Base-by-base conservation (phyloP, 2,888 invertebrate species). In the Drymonia ruficornis region DNA sequence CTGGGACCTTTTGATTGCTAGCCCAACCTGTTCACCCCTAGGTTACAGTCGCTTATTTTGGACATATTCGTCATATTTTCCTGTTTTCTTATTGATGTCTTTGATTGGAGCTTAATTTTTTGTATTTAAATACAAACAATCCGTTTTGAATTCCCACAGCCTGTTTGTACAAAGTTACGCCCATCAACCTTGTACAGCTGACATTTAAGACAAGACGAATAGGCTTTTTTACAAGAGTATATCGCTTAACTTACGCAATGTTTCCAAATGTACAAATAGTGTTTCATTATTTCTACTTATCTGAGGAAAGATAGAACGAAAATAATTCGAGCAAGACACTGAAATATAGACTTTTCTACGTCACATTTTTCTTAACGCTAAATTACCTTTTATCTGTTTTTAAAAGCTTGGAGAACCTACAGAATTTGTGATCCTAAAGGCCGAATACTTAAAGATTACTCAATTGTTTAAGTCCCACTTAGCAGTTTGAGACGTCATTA, bases 281-380 rank as follows among this genome's bases (percentile, higher is more conserved):
- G 43, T 43, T 43, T 43, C 43, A 43, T 43, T 43, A 43, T 43
- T 43, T 43, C 43, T 23, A 19, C 19, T 43, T 43, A 43, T 19
- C 18, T 19, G 19, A 18, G 5, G 5, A 43, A 16, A 43, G 43
- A 43, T 43, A 13, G 13, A 13, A 43, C 23, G 19, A 43, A 19
- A 19, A 19, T 18, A 43, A 43, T 19, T 43, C 13, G 2, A 18
- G 19, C 18, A 4, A 43, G 43, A 19, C 40, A 40, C 16, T 40
- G 16, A 40, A 1, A 40, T 40, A 16, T 40, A 40, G 40, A 8
- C 16, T 16, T 40, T 40, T 16, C 16, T 9, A 40, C 40, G 16
- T 40, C 16, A 40, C 40, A 40, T 74, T 70, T 65, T 63, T 68
- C 70, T 56, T 54, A 46, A 49, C 11, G 36, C 36, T 36, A 36